Evolutionary conservation across 1,140 invertebrate species (phyloP).

Genomic region (Trialeurodes vaporariorum): DNA sequence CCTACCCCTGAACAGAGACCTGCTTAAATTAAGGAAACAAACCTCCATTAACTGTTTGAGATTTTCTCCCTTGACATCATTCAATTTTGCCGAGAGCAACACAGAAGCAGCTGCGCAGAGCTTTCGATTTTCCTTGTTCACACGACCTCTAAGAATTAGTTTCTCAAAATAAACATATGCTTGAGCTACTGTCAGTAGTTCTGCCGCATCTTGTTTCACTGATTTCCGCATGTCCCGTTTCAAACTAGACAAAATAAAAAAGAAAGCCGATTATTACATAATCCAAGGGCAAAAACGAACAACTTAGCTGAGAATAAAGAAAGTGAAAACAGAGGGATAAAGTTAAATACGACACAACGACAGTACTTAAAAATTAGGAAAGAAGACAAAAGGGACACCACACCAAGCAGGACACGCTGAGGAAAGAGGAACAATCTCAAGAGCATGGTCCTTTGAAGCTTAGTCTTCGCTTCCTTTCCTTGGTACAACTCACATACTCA

Average conservation of each 20-base stretch:
- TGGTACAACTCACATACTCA: too few species aligned
- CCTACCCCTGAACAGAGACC: too few species aligned
- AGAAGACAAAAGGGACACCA: neutral
- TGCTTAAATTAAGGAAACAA: too few species aligned
- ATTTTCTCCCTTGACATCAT: constrained; percentile 85
- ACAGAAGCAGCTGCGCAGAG: constrained; percentile 90
- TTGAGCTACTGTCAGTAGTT: constrained; percentile 85
- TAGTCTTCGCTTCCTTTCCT: too few species aligned
- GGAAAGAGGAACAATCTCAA: too few species aligned
- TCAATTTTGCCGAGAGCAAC: constrained; percentile 86
- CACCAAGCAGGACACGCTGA: too few species aligned
- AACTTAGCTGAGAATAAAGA: neutral
- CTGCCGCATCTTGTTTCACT: constrained; percentile 72
- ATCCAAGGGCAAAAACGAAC: too few species aligned
- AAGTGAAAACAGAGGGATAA: neutral
- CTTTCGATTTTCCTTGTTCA: constrained; percentile 92
- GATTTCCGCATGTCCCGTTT: constrained; percentile 94
- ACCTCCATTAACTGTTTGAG: constrained; percentile 81
- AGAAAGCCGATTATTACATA: neutral
- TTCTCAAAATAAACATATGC: constrained; percentile 98
- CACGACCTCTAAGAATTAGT: constrained; percentile 78
- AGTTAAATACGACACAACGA: neutral
- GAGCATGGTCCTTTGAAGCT: too few species aligned
- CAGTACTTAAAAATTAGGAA: neutral
- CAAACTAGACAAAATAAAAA: constrained; percentile 47